Percentiles rank a stretch among this genome's conserved stretches.
Evolutionary conservation across 2,797 vertebrate genomes (phyloP).

Genomic region (Poecilia wingei): DNA sequence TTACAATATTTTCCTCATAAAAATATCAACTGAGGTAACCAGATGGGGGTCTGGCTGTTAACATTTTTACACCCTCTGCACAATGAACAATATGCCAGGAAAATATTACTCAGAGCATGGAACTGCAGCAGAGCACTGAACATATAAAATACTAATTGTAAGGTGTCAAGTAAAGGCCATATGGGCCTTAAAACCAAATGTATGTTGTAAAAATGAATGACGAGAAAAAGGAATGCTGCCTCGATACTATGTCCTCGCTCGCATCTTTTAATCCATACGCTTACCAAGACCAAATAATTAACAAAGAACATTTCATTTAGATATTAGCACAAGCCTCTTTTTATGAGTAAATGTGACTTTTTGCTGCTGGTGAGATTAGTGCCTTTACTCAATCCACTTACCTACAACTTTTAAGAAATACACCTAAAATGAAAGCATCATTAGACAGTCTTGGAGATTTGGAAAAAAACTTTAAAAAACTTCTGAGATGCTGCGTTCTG

Average conservation of each 20-base stretch:
- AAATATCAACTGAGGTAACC: not conserved
- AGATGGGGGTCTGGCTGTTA: not conserved
- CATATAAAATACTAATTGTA: not conserved
- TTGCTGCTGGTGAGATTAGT: constrained; percentile 15
- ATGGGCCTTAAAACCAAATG: constrained; percentile 11
- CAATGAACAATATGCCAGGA: not conserved
- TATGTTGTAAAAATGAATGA: not conserved
- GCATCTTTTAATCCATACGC: constrained; percentile 9
- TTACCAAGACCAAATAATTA: constrained; percentile 18
- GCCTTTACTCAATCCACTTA: constrained; percentile 10
- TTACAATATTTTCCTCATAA: not conserved
- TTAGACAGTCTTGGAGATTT: constrained; percentile 18
- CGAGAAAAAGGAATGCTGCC: constrained; percentile 3
- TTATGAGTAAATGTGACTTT: constrained; percentile 40
- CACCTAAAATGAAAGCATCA: constrained; percentile 6
- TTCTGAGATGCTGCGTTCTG: not conserved
- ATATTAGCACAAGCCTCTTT: constrained; percentile 27
- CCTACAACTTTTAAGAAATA: constrained; percentile 12
- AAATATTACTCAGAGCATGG: constrained; percentile 25
- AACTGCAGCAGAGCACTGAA: constrained; percentile 4
- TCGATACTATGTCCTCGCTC: constrained; percentile 22
- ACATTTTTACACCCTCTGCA: not conserved
- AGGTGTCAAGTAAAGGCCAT: constrained; percentile 27
- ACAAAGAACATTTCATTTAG: constrained; percentile 35
- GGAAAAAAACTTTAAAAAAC: not conserved